Conservation (phyloP, 35 echinoderm and acorn worm species). For the Anneissia japonica region DNA sequence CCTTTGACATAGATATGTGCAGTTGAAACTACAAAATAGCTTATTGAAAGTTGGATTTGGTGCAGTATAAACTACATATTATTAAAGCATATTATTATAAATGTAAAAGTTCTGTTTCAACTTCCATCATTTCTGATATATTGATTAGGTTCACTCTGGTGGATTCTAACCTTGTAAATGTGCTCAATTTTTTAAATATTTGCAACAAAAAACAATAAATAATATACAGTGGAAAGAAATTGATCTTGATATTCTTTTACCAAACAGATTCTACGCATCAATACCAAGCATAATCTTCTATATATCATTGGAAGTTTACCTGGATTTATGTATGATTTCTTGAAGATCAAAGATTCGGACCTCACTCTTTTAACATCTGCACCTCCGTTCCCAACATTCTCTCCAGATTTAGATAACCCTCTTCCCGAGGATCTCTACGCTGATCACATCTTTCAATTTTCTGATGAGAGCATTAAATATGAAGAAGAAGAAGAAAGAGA, state of each 20-base stretch:
- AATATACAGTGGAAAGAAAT: too few relatives aligned
- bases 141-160: too few relatives aligned
- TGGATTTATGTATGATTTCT: conserved; percentile 47
- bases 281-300: conserved; percentile 88
- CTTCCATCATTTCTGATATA: too few relatives aligned
- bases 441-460: conserved; percentile 35
- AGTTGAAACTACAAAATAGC: too few relatives aligned
- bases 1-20: too few relatives aligned
- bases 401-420: conserved; percentile 52
- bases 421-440: conserved; percentile 59
- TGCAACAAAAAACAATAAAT: too few relatives aligned
- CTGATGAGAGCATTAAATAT: conserved; percentile 52
- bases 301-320: conserved; percentile 55
- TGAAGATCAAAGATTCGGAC: conserved; percentile 71
- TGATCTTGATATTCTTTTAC: neutral
- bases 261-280: conserved; percentile 71
- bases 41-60: too few relatives aligned
- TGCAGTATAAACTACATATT: too few relatives aligned
- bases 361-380: neutral
- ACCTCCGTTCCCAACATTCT: conserved; percentile 78
- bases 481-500: conserved; percentile 2
- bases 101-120: too few relatives aligned
- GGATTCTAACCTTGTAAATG: too few relatives aligned
- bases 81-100: too few relatives aligned
- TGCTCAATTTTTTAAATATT: too few relatives aligned